A percentile compares a stretch with the other conserved stretches of the same genome.
phyloP scores from a whole-genome alignment of 2,113 vertebrate species.

The Sceloporus tristichus region DNA sequence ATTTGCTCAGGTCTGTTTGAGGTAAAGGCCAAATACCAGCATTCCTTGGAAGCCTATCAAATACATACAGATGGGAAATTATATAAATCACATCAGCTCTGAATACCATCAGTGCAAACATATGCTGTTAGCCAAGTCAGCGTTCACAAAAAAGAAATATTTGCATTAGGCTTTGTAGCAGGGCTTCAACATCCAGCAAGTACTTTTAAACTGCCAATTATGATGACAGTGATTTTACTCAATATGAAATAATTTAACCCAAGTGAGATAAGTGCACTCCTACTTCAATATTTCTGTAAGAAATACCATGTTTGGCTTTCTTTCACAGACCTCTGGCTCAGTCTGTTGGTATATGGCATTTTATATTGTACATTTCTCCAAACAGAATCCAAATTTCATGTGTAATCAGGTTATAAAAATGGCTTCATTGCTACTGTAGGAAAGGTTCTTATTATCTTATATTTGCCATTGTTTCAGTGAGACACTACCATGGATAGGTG shows the following conservation, averaged over 20 bases:
- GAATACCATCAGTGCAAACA: constrained; percentile 54
- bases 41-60: constrained; percentile 21
- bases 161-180: constrained; percentile 36
- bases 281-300: neutral
- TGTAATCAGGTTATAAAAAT: neutral
- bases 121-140: constrained; percentile 54
- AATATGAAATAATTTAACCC: constrained; percentile 35
- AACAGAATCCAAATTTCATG: neutral
- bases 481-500: neutral
- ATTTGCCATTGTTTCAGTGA: neutral
- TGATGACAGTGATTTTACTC: constrained; percentile 53
- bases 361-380: neutral
- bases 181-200: constrained; percentile 22
- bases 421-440: neutral
- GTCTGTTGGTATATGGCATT: neutral
- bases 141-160: constrained; percentile 52
- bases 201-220: constrained; percentile 50
- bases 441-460: neutral
- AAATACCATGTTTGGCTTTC: neutral
- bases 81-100: constrained; percentile 35
- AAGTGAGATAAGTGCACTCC: neutral
- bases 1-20: constrained; percentile 29
- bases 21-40: constrained; percentile 24
- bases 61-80: constrained; percentile 30
- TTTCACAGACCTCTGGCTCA: neutral